Evolutionary conservation across 2,113 vertebrate species (phyloP), one percentile per base, ranked within the genome.

Genomic region (Okapia johnstoni): DNA sequence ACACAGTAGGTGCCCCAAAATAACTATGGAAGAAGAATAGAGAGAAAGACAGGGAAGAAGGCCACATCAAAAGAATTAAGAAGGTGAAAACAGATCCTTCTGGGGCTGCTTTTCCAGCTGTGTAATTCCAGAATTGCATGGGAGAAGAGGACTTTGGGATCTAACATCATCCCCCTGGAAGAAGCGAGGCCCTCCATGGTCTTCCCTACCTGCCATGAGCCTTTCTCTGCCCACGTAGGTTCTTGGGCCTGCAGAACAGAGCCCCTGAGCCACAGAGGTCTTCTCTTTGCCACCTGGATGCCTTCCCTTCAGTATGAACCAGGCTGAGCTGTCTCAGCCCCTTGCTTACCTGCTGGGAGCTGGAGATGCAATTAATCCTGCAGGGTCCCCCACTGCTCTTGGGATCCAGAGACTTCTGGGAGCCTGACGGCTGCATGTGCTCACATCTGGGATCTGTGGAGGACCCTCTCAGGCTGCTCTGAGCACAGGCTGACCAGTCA

Each of bases 331-430:
- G 15, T 48, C 73, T 10, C 50, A 6, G 61, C 50, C 54, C 46
- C 60, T 7, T 0, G 0, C 83, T 33, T 93, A 46, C 80, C 96
- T 80, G 63, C 81, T 87, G 63, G 89, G 85, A 88, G 30, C 50
- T 55, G 28, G 28, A 80, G 80, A 85, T 88, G 40, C 80, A 83
- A 80, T 86, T 83, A 60, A 70, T 73, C 40, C 80, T 52, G 48
- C 40, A 57, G 90, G 26, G 23, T 13, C 13, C 43, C 86, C 85
- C 40, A 12, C 33, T n/a, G 81, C 3, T 85, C 36, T 26, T 5
- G 21, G 83, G 76, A 57, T 36, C 46, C 19, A 1, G 58, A 77
- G 70, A 57, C 77, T 52, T 46, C 30, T 40, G 30, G 66, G 57
- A 85, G 36, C 66, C 36, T 83, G 94, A 36, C 50, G 80, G 66